phyloP scores from a whole-genome alignment of 2,888 invertebrate species.

The Scaptomyza tumidula region DNA sequence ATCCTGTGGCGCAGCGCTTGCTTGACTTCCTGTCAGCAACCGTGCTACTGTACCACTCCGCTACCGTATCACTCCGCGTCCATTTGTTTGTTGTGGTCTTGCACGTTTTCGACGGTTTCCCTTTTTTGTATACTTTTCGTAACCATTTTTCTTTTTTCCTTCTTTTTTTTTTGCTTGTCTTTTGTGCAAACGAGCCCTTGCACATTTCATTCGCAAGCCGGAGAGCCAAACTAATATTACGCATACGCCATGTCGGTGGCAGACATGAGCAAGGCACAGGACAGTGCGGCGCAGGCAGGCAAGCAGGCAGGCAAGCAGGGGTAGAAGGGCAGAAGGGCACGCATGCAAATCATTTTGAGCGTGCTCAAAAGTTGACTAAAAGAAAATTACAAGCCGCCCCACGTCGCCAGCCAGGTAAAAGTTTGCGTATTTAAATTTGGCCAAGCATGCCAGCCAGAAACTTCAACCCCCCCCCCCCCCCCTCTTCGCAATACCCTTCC shows the following conservation, averaged over 20 bases:
- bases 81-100: conserved; percentile 47
- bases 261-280: conserved; percentile 7
- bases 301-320: too few species aligned
- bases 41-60: neutral
- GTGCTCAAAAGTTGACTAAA: conserved; percentile 71
- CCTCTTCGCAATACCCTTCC: neutral
- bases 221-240: conserved; percentile 60
- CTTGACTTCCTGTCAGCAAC: neutral
- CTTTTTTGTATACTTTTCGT: conserved; percentile 1
- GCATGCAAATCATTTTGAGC: conserved; percentile 68
- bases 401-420: conserved; percentile 40
- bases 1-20: neutral
- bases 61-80: conserved; percentile 1
- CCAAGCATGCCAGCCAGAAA: conserved; percentile 36
- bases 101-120: conserved; percentile 17
- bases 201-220: conserved; percentile 24
- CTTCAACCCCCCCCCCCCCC: neutral
- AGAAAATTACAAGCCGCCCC: conserved; percentile 64
- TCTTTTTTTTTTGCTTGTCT: conserved; percentile 14
- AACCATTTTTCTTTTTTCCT: neutral
- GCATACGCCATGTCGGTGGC: conserved; percentile 58
- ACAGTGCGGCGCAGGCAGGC: neutral
- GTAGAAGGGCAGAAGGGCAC: conserved; percentile 13
- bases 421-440: conserved; percentile 67
- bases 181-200: conserved; percentile 29